phyloP scores from a whole-genome alignment of 30 jellyfish, hydroid and myxozoan genomes.

The Aurelia sp. region DNA sequence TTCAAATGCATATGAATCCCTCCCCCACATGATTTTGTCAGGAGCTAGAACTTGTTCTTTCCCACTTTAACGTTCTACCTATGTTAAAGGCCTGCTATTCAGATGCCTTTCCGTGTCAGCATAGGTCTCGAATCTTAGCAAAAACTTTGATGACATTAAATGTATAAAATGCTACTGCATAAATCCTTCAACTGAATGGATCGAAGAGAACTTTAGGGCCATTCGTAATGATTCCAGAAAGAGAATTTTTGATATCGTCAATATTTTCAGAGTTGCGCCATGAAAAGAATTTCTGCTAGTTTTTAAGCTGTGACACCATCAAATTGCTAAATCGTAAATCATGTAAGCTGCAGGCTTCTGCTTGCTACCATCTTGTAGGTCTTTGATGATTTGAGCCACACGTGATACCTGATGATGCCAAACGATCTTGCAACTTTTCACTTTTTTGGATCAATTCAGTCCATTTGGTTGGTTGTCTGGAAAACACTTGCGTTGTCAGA shows the following conservation, averaged over 20 bases:
- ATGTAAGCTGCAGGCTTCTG: slow-evolving; percentile 20
- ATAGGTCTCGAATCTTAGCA: no score
- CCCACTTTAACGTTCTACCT: slow-evolving; percentile 44
- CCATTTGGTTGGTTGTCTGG: no score
- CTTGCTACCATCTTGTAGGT: slow-evolving; percentile 15
- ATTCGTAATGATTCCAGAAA: slow-evolving; percentile 19
- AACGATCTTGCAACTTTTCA: no score
- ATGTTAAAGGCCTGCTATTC: slow-evolving; percentile 36
- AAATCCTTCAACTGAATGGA: no score
- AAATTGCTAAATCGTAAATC: no score
- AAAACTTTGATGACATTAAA: no score
- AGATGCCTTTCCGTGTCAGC: slow-evolving; percentile 43
- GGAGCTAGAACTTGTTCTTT: slow-evolving; percentile 50
- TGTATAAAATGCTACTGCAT: no score
- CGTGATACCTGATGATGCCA: slow-evolving; percentile 4
- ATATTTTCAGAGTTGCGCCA: slow-evolving; percentile 5
- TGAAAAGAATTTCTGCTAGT: slow-evolving; percentile 1
- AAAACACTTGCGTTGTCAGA: no score
- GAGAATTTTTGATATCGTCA: slow-evolving; percentile 6
- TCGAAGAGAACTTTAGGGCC: no score
- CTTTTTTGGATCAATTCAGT: no score
- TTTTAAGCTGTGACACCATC: no score
- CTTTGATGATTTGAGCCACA: background rate
- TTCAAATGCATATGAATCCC: no score
- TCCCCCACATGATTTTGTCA: slow-evolving; percentile 51